phyloP scores from a whole-genome alignment of 2,113 vertebrate species.

The Tragelaphus imberbis region DNA sequence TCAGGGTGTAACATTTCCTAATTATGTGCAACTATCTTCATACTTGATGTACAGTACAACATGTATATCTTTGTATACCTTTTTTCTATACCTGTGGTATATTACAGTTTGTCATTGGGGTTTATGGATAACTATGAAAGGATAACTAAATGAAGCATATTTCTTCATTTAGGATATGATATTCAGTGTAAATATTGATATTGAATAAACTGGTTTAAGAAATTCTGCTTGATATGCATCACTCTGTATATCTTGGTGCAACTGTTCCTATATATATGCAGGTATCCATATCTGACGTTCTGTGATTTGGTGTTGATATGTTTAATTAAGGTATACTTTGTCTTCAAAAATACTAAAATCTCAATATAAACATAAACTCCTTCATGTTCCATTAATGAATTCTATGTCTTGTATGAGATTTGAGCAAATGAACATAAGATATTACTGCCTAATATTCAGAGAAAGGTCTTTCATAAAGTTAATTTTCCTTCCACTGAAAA shows the following conservation, averaged over 20 bases:
- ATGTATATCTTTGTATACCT: background rate
- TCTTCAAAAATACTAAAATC: background rate
- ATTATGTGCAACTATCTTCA: background rate
- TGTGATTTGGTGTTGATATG: background rate
- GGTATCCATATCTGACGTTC: background rate
- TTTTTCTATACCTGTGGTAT: background rate
- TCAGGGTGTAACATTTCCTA: rapidly evolving
- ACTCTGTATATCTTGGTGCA: background rate
- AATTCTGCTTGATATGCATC: background rate
- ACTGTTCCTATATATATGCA: background rate
- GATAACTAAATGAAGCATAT: background rate
- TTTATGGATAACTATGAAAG: background rate
- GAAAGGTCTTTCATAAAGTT: background rate
- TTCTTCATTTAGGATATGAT: background rate
- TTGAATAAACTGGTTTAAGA: background rate
- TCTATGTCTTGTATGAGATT: background rate
- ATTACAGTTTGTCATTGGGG: background rate
- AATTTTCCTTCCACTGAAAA: background rate
- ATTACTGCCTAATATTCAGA: background rate
- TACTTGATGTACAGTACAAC: background rate
- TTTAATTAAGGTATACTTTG: background rate
- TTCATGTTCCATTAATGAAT: background rate
- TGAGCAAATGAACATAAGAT: background rate
- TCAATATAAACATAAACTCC: background rate
- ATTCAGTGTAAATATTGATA: background rate